Conservation (phyloP, 2,797 vertebrate genomes). For the Pagetopsis macropterus region DNA sequence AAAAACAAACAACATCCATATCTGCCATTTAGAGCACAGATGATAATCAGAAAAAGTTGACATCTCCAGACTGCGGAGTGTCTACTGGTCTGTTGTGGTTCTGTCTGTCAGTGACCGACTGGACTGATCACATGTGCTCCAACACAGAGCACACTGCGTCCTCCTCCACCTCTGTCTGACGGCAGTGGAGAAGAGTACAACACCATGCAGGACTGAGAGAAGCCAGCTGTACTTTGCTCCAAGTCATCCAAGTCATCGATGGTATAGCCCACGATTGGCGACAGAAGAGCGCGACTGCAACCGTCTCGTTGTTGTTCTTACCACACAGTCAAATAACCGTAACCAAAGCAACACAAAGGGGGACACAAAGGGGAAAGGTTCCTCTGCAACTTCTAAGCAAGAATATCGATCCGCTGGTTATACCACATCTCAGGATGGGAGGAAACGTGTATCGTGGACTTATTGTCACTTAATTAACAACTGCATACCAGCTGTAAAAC, state of each 20-base stretch:
- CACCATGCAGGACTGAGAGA: slow-evolving; percentile 1
- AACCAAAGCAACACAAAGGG: slow-evolving; percentile 29
- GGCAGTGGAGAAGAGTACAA: slow-evolving; percentile 12
- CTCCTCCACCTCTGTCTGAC: slow-evolving; percentile 27
- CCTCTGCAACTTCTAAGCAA: slow-evolving; percentile 36
- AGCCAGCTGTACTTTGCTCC: slow-evolving; percentile 39
- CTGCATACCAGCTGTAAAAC: accelerated
- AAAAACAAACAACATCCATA: background rate
- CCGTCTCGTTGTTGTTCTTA: background rate
- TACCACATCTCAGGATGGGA: accelerated
- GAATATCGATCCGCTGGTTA: background rate
- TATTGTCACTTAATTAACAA: background rate
- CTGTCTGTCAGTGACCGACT: slow-evolving; percentile 21
- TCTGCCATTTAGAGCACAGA: too few species aligned
- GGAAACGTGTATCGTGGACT: background rate
- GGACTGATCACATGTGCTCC: slow-evolving; percentile 53
- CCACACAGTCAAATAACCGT: background rate
- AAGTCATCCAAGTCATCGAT: slow-evolving; percentile 42
- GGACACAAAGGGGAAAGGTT: slow-evolving; percentile 45
- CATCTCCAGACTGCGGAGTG: background rate
- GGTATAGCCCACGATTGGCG: slow-evolving; percentile 1
- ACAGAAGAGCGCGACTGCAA: background rate
- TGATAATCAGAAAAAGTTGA: accelerated
- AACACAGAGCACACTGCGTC: slow-evolving; percentile 57
- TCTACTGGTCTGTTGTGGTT: background rate